Conservation (phyloP, 37 sponge, comb jelly and placozoan species). For the Bolinopsis microptera region DNA sequence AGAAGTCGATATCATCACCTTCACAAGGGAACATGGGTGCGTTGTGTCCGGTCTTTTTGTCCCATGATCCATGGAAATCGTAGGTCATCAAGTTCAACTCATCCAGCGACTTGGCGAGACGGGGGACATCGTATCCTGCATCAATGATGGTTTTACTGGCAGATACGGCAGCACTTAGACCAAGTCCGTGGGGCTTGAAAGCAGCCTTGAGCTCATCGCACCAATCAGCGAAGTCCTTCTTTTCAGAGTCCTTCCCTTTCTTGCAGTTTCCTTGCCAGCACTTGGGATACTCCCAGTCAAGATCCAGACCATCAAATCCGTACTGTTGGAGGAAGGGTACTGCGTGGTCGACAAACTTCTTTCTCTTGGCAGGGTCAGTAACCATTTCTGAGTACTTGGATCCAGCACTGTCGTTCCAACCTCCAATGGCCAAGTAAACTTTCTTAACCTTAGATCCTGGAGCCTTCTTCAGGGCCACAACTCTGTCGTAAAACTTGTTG, state of each 20-base stretch:
- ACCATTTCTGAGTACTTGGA: background rate
- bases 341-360: background rate
- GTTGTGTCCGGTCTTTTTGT: background rate
- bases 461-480: constrained; percentile 3
- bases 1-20: background rate
- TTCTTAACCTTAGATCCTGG: background rate
- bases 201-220: constrained; percentile 8
- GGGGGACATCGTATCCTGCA: background rate
- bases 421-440: background rate
- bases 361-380: background rate
- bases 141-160: constrained; percentile 1
- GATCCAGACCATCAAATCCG: constrained; percentile 17
- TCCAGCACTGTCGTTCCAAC: constrained; percentile 27
- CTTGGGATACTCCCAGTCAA: constrained; percentile 5
- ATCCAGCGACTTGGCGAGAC: background rate
- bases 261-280: background rate
- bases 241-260: background rate
- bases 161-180: background rate
- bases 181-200: constrained; percentile 4
- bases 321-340: background rate
- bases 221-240: constrained; percentile 8
- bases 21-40: background rate
- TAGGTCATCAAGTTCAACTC: constrained; percentile 6
- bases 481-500: background rate
- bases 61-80: constrained; percentile 18